Conservation (phyloP, 2,113 vertebrate genomes). For the Gobiocypris rarus region DNA sequence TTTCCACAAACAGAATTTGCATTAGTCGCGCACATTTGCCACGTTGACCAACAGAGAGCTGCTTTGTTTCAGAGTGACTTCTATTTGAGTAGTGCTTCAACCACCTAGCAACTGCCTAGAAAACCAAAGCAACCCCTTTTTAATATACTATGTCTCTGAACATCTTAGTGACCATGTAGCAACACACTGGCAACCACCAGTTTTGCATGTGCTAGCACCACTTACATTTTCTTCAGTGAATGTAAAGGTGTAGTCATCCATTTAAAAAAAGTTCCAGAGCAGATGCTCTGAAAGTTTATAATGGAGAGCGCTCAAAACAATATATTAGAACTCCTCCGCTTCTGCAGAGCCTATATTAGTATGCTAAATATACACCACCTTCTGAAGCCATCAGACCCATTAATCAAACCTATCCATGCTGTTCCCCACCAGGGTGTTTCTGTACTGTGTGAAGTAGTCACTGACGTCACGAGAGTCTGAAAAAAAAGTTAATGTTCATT, state of each 20-base stretch:
- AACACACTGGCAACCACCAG: background rate
- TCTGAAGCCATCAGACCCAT: conserved; percentile 12
- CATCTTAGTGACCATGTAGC: background rate
- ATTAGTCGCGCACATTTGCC: too few relatives aligned
- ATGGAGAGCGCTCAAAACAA: background rate
- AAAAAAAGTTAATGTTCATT: background rate
- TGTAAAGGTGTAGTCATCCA: background rate
- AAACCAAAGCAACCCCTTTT: background rate
- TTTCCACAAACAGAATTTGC: background rate
- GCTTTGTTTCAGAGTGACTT: background rate
- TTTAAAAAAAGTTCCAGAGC: background rate
- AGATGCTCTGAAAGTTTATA: background rate
- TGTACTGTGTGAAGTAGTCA: background rate
- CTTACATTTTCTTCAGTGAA: background rate
- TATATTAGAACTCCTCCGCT: background rate
- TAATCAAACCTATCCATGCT: conserved; percentile 12
- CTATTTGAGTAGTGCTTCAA: background rate
- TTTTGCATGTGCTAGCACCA: background rate
- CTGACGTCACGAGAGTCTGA: background rate
- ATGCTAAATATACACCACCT: conserved; percentile 27
- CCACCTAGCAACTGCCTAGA: background rate
- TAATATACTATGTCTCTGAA: background rate
- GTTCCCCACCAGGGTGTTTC: conserved; percentile 22
- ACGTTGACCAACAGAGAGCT: background rate
- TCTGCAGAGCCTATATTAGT: conserved; percentile 9